Base-by-base conservation (phyloP, 2,888 invertebrate genomes). In the Scaptomyza polygonia region DNA sequence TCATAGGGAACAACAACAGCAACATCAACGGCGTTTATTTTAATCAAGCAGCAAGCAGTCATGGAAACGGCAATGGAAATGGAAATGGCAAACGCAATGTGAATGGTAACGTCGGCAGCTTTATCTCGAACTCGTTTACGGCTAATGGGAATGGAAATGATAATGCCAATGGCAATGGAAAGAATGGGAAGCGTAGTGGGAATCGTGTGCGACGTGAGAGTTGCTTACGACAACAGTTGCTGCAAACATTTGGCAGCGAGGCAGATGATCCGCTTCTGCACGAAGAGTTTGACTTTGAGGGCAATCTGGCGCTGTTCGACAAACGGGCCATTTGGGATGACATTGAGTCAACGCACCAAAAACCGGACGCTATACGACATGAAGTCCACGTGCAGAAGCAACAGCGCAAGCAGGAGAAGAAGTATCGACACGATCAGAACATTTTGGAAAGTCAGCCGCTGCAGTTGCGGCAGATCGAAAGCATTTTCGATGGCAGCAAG, bases 281-380 rank as follows among this genome's bases (percentile, higher is more conserved):
- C 47, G 90, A 95, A 89, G 98, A 98, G 86, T 98, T 98, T 93
- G 98, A 98, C 93, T 98, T 98, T 93, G 98, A 98, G 90, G 97
- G 97, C 73, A 98, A 98, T 93, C 93, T 98, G 57, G 97, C 97
- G 21, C 93, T 98, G 48, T 98, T 98, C 92, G 96, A 98, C 92
- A 98, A 98, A 92, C 92, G 94, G 92, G 96, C 96, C 25, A 93
- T 96, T 49, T 96, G 95, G 94, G 94, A 96, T 85, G 94, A 95
- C 91, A 94, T 96, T 48, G 94, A 95, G 87, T 91, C 92, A 83
- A 81, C 81, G 12, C 77, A 77, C 27, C 87, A 84, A 8, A 85
- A 85, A 16, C 71, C 80, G 2, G 73, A 87, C 80, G 92, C 94
- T 30, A 93, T 95, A 61, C 88, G 90, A 18, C 88, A 89, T 59